Conservation (phyloP, 2,888 invertebrate species). For the Nemotelus pantherinus region DNA sequence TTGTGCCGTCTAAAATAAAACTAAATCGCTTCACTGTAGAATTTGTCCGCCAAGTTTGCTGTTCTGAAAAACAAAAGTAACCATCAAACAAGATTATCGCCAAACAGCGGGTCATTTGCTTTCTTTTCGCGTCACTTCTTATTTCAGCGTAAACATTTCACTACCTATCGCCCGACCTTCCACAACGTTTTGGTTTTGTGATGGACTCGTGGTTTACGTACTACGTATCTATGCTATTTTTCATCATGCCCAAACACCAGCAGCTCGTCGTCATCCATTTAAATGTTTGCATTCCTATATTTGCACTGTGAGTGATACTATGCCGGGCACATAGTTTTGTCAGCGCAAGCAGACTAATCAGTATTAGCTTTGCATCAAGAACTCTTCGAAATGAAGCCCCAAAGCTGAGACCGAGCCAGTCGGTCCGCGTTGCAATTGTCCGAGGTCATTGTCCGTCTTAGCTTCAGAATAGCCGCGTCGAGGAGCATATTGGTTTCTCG, state of each 20-base stretch:
- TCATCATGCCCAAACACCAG: background rate
- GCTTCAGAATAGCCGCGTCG: conserved; percentile 11
- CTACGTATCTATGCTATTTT: background rate
- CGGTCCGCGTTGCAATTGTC: background rate
- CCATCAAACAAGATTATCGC: too few relatives aligned
- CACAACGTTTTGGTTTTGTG: too few relatives aligned
- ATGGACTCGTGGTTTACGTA: too few relatives aligned
- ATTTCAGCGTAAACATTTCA: too few relatives aligned
- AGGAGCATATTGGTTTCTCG: conserved; percentile 30
- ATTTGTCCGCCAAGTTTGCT: too few relatives aligned
- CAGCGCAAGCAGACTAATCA: background rate
- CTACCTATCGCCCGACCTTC: too few relatives aligned
- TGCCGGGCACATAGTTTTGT: background rate
- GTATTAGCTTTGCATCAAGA: conserved; percentile 11
- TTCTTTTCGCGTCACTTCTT: too few relatives aligned
- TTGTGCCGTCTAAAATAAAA: too few relatives aligned
- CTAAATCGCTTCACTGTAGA: too few relatives aligned
- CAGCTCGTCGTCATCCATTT: conserved; percentile 12
- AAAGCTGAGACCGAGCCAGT: background rate
- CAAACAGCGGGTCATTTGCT: too few relatives aligned
- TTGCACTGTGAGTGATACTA: background rate
- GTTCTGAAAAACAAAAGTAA: too few relatives aligned
- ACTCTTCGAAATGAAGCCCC: conserved; percentile 21
- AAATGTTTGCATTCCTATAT: conserved; percentile 10
- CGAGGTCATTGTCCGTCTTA: conserved; percentile 35